phyloP scores from a whole-genome alignment of 2,113 vertebrate genomes.

The Entelurus aequoreus region DNA sequence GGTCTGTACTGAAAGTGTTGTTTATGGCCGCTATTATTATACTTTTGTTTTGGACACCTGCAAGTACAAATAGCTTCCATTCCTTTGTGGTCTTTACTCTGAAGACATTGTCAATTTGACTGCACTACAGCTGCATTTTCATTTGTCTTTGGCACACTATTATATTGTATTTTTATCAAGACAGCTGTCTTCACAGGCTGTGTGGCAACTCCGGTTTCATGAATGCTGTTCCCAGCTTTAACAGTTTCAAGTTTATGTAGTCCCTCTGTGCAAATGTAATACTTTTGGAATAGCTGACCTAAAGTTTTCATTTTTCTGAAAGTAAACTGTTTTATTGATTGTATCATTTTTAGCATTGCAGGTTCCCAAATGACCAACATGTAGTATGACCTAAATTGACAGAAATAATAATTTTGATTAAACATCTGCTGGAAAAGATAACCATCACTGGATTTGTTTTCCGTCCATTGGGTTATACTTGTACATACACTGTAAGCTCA shows the following conservation, averaged over 20 bases:
- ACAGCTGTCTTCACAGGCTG: background rate
- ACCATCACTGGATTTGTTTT: too few species aligned
- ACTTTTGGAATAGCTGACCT: background rate
- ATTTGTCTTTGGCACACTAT: background rate
- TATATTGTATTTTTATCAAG: conserved; percentile 2
- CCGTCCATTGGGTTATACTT: too few species aligned
- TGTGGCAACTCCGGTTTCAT: background rate
- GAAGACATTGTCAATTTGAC: background rate
- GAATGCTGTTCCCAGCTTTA: background rate
- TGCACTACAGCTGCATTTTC: background rate
- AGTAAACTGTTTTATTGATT: too few species aligned
- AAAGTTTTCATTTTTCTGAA: background rate
- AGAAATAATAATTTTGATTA: background rate
- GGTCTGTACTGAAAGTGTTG: too few species aligned
- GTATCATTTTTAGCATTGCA: background rate
- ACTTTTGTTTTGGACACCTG: background rate
- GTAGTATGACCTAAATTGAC: background rate
- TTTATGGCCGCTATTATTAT: too few species aligned
- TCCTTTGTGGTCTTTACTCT: background rate
- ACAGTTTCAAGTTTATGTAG: background rate
- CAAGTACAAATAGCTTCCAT: background rate
- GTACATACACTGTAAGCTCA: too few species aligned
- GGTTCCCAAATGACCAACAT: background rate
- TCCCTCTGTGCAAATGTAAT: background rate
- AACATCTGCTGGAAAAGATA: background rate